Conservation (phyloP, 2,797 vertebrate genomes). For the Clarias pachynema region DNA sequence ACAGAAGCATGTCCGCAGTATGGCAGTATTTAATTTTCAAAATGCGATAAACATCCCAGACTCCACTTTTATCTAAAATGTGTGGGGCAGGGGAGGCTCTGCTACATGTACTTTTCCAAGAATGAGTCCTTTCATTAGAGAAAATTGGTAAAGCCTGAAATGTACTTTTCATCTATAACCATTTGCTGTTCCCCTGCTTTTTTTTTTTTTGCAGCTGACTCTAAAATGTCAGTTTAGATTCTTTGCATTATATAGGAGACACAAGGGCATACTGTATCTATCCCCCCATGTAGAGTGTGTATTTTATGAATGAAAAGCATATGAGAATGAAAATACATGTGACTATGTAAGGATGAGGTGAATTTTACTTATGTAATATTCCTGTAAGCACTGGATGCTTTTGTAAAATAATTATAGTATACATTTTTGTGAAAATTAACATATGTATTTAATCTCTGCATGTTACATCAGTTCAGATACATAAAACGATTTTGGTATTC, state of each 20-base stretch:
- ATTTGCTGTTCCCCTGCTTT: not conserved
- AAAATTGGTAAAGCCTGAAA: not conserved
- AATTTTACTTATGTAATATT: not conserved
- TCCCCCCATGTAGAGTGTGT: not conserved
- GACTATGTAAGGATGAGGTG: not conserved
- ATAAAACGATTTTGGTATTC: too few species aligned
- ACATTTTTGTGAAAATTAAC: not conserved
- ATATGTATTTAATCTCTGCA: too few species aligned
- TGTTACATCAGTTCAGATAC: too few species aligned
- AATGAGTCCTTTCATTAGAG: not conserved
- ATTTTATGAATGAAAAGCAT: not conserved
- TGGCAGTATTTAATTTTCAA: not conserved
- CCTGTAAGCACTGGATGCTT: not conserved
- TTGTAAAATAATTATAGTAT: not conserved
- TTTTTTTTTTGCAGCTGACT: not conserved
- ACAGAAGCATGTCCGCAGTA: not conserved
- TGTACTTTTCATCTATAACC: not conserved
- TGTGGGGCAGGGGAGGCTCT: not conserved
- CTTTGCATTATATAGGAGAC: not conserved
- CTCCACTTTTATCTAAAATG: not conserved
- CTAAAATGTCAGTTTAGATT: not conserved
- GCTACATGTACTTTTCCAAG: not conserved
- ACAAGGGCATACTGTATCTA: not conserved
- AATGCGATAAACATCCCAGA: not conserved
- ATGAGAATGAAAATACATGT: not conserved